Conservation (phyloP, 2,797 vertebrate species). For the Remorina albescens region DNA sequence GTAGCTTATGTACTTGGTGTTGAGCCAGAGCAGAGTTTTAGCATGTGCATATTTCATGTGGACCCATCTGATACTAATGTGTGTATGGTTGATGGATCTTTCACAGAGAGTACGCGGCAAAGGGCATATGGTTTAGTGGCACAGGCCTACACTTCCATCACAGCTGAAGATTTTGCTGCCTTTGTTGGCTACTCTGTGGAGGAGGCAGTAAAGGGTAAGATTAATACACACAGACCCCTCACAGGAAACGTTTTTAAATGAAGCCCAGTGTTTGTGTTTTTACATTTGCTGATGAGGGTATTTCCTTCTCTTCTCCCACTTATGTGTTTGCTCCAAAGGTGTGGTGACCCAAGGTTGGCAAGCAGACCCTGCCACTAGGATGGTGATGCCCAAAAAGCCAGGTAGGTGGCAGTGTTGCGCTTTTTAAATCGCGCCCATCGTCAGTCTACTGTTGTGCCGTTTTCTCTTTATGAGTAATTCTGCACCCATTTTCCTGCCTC, state of each 20-base stretch:
- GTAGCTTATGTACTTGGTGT: slow-evolving; percentile 27
- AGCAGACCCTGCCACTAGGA: slow-evolving; percentile 92
- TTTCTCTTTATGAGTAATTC: background rate
- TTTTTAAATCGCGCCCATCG: background rate
- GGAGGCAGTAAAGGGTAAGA: slow-evolving; percentile 95
- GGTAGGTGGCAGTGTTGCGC: slow-evolving; percentile 89
- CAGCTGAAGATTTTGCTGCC: slow-evolving; percentile 94
- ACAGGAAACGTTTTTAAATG: background rate
- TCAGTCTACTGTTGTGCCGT: background rate
- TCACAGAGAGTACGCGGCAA: slow-evolving; percentile 88
- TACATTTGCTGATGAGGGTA: background rate
- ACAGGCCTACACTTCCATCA: slow-evolving; percentile 96
- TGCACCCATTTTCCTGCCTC: slow-evolving; percentile 7
- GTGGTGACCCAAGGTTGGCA: slow-evolving; percentile 97
- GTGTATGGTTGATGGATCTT: background rate
- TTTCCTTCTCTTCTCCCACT: background rate
- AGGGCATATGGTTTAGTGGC: slow-evolving; percentile 94
- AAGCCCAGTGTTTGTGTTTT: background rate
- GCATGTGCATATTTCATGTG: background rate
- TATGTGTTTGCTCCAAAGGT: slow-evolving; percentile 77
- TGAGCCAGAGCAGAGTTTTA: slow-evolving; percentile 9
- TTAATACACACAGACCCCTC: background rate
- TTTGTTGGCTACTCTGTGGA: slow-evolving; percentile 97
- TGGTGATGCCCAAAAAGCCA: slow-evolving; percentile 97
- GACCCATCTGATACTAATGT: slow-evolving; percentile 3